Conservation (phyloP, 1,140 invertebrate species). For the Meloidogyne hapla region DNA sequence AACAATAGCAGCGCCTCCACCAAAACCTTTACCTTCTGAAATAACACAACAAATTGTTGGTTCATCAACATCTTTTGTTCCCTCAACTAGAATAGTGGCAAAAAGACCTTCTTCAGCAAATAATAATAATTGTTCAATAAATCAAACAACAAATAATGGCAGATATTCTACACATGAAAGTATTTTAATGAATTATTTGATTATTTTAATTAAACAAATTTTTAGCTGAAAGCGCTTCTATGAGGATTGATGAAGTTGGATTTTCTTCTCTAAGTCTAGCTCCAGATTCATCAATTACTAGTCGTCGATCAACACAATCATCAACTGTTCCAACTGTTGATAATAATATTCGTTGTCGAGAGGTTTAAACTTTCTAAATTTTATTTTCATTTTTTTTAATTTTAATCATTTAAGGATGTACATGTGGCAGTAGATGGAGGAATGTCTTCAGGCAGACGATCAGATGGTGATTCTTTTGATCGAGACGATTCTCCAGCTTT, state of each 20-base stretch:
- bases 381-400: background rate
- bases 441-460: background rate
- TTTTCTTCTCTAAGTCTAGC: slow-evolving; percentile 16
- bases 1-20: slow-evolving; percentile 19
- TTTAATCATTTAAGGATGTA: background rate
- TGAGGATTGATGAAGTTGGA: too few relatives aligned
- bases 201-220: too few relatives aligned
- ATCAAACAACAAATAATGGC: background rate
- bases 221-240: too few relatives aligned
- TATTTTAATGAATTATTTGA: too few relatives aligned
- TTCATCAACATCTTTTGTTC: slow-evolving; percentile 13
- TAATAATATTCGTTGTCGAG: slow-evolving; percentile 11
- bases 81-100: background rate
- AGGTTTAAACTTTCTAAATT: background rate
- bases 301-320: slow-evolving; percentile 25
- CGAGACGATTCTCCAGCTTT: slow-evolving; percentile 47
- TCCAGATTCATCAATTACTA: slow-evolving; percentile 9
- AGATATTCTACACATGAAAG: too few relatives aligned
- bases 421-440: slow-evolving; percentile 6
- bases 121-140: background rate
- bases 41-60: slow-evolving; percentile 4
- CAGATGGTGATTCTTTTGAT: background rate
- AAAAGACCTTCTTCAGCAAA: slow-evolving; percentile 22
- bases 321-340: background rate
- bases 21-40: background rate